Percentiles rank a stretch among this genome's conserved stretches.
phyloP scores from a whole-genome alignment of 2,888 invertebrate genomes.

The Habroteleia sp. region DNA sequence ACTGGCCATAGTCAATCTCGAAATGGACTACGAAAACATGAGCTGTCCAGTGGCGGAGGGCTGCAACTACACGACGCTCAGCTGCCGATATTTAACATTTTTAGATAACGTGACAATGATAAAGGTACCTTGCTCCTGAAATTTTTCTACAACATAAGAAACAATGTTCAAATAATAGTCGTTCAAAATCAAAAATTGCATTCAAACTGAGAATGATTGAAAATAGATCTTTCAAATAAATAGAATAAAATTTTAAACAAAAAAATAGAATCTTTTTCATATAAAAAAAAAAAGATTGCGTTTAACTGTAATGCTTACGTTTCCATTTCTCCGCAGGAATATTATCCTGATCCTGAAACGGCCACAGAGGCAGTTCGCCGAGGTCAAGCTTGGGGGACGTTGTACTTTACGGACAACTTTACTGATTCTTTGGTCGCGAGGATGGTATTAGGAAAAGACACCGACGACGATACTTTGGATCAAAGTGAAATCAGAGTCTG shows the following conservation, averaged over 20 bases:
- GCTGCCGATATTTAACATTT: slow-evolving; percentile 90
- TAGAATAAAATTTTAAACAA: no score
- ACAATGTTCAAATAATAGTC: no score
- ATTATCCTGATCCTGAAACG: slow-evolving; percentile 85
- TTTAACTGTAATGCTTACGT: no score
- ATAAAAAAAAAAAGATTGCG: no score
- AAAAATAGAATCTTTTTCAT: no score
- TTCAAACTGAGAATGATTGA: no score
- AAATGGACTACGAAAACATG: slow-evolving; percentile 82
- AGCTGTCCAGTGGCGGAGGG: slow-evolving; percentile 83
- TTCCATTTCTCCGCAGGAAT: slow-evolving; percentile 79
- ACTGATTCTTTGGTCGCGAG: slow-evolving; percentile 92
- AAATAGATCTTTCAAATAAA: no score
- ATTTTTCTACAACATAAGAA: no score
- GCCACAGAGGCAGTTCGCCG: slow-evolving; percentile 88
- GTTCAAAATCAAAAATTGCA: no score
- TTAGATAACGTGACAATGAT: slow-evolving; percentile 88
- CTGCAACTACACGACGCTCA: slow-evolving; percentile 88
- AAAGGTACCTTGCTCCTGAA: slow-evolving; percentile 83
- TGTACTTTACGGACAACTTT: slow-evolving; percentile 94
- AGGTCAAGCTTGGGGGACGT: slow-evolving; percentile 93
- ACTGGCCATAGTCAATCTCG: slow-evolving; percentile 89
- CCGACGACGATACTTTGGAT: slow-evolving; percentile 92
- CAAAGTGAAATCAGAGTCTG: slow-evolving; percentile 94
- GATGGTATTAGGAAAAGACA: slow-evolving; percentile 89